phyloP scores from a whole-genome alignment of 2,113 vertebrate genomes.

The Laticauda colubrina region DNA sequence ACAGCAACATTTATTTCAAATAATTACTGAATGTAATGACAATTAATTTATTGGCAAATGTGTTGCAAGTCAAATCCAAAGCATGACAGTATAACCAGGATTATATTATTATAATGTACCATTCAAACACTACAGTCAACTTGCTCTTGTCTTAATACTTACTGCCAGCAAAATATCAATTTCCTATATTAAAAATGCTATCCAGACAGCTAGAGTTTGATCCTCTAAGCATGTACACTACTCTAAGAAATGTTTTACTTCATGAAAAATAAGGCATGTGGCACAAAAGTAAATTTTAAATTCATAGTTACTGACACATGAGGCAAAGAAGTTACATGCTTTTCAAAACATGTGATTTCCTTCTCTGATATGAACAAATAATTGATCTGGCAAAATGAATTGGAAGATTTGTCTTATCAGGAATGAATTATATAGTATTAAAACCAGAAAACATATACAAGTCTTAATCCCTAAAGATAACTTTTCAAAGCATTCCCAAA shows the following conservation, averaged over 20 bases:
- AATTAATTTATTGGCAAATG: not conserved
- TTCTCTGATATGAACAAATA: not conserved
- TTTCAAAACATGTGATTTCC: not conserved
- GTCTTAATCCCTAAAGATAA: too few species aligned
- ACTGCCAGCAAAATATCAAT: not conserved
- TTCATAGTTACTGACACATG: not conserved
- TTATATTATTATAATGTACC: not conserved
- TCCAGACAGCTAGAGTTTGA: not conserved
- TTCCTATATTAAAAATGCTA: not conserved
- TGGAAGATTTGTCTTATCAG: not conserved
- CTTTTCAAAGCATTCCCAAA: not conserved
- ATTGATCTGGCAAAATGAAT: not conserved
- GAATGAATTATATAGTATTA: not conserved
- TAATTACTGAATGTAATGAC: not conserved
- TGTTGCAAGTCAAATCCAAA: not conserved
- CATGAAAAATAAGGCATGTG: not conserved
- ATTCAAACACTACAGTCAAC: not conserved
- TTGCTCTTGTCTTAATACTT: too few species aligned
- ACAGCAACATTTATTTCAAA: not conserved
- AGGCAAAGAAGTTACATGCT: not conserved
- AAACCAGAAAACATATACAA: not conserved
- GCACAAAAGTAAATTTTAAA: not conserved
- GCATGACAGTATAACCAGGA: not conserved
- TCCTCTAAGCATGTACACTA: not conserved
- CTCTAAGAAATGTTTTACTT: not conserved